Base-by-base conservation (phyloP, 2,888 invertebrate genomes). In the Therioaphis trifolii region DNA sequence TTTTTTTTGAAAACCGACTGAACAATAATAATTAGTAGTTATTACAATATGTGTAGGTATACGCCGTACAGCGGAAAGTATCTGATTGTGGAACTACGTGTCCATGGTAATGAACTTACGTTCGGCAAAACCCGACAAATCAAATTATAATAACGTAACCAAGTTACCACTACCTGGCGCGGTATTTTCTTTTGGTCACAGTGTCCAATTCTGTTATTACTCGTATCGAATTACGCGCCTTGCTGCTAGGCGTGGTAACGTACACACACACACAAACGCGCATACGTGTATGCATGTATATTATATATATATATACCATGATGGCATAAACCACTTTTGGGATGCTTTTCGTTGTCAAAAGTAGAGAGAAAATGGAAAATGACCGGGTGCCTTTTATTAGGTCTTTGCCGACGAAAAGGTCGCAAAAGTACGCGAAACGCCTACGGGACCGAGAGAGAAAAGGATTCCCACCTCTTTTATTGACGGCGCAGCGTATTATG, bases 381-480 rank as follows among this genome's bases (percentile, higher is more conserved):
- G 72, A 63, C 82, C 71, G 71, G 71, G 46, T 71, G 82, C 58
- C 82, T 63, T 82, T 82, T 82, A 82, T 82, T 82, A 82, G 58
- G 80, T 80, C 43, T 58, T n/a, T 46, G 11, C 49, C n/a, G 71
- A 71, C 79, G 55, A 61, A 72, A 80, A 80, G 80, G 80, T 80
- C 58, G 29, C 79, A 43, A 68, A 79, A 55, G 40, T 69, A 55
- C 27, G n/a, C 75, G 69, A n/a, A 58, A 35, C 69, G 80, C 71
- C 80, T 80, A 80, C 58, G 61, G 61, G 72, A 49, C 61, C 66
- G 21, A 61, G 29, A 72, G 15, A 40, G 15, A 80, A 71, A 61
- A 74, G 21, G 63, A 80, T 55, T 79, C 79, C 52, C 78, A 40
- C 68, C 68, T 78, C 63, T 68, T 82, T 72, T 72, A 74, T 82